A percentile compares a stretch with the other conserved stretches of the same genome.
phyloP scores from a whole-genome alignment of 2,113 vertebrate species.

The Melierax canorus region DNA sequence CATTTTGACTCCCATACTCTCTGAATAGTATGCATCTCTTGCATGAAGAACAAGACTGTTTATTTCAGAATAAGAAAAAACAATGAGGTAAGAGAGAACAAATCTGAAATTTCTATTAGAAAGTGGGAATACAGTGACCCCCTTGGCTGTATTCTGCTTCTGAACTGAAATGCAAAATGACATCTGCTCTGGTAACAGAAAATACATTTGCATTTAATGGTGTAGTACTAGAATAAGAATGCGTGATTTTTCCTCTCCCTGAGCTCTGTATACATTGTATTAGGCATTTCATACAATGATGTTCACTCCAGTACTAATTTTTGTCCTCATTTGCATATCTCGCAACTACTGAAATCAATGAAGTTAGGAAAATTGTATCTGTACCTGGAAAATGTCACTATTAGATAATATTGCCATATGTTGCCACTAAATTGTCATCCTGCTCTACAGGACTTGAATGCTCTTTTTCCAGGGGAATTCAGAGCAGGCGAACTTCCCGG shows the following conservation, averaged over 20 bases:
- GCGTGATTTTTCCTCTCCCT: not conserved
- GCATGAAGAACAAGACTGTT: not conserved
- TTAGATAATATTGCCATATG: not conserved
- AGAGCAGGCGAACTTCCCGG: not conserved
- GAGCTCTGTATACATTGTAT: not conserved
- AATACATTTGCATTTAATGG: not conserved
- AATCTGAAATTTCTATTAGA: not conserved
- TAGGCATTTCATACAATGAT: not conserved
- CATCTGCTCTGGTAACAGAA: not conserved
- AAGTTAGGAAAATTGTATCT: not conserved
- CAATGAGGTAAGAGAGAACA: not conserved
- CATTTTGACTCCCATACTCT: not conserved
- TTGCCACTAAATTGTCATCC: not conserved
- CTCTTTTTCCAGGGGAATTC: not conserved
- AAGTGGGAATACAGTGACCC: not conserved
- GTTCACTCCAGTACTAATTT: not conserved
- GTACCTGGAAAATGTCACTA: conserved; percentile 8
- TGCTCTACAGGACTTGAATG: not conserved
- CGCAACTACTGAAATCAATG: not conserved
- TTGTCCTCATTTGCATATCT: not conserved
- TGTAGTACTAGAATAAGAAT: not conserved
- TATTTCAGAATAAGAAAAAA: not conserved
- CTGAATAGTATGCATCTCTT: not conserved
- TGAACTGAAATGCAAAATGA: not conserved
- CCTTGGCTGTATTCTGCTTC: not conserved